Conservation (phyloP, 1,140 invertebrate species). For the Drosophila lowei region DNA sequence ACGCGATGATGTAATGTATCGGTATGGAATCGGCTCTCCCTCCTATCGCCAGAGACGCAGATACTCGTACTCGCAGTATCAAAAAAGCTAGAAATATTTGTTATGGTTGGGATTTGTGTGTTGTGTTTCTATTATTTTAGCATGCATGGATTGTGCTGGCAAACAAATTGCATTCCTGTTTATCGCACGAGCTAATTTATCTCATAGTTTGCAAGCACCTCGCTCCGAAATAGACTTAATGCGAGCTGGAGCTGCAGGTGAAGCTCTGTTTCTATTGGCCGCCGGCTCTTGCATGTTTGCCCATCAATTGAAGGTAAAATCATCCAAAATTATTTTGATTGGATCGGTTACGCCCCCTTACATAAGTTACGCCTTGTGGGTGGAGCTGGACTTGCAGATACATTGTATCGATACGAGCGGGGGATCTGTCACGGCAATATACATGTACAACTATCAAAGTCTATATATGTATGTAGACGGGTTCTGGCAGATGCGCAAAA, state of each 20-base stretch:
- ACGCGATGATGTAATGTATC: conserved; percentile 15
- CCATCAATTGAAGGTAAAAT: conserved; percentile 1
- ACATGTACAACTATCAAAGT: conserved; percentile 4
- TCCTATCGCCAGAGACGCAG: too few relatives aligned
- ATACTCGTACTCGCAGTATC: too few relatives aligned
- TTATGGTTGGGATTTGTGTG: conserved; percentile 12
- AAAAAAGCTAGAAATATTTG: conserved; percentile 14
- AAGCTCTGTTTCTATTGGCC: conserved; percentile 27
- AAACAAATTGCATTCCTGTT: conserved; percentile 50
- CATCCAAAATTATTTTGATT: conserved; percentile 12
- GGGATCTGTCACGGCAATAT: conserved; percentile 3
- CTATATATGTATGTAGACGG: neutral
- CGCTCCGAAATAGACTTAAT: neutral
- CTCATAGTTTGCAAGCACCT: conserved; percentile 9
- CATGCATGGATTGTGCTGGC: conserved; percentile 33
- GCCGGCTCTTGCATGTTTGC: conserved; percentile 25
- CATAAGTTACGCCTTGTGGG: conserved; percentile 40
- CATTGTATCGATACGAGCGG: conserved; percentile 22
- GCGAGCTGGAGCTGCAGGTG: neutral
- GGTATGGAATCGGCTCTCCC: conserved; percentile 2
- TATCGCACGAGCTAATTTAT: conserved; percentile 11
- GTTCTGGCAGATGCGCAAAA: conserved; percentile 13
- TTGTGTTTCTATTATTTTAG: conserved; percentile 23
- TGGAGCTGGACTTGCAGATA: conserved; percentile 26
- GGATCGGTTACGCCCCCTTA: conserved; percentile 25